Base-by-base conservation (phyloP, 1,140 invertebrate species). In the Oryctes rhinoceros region DNA sequence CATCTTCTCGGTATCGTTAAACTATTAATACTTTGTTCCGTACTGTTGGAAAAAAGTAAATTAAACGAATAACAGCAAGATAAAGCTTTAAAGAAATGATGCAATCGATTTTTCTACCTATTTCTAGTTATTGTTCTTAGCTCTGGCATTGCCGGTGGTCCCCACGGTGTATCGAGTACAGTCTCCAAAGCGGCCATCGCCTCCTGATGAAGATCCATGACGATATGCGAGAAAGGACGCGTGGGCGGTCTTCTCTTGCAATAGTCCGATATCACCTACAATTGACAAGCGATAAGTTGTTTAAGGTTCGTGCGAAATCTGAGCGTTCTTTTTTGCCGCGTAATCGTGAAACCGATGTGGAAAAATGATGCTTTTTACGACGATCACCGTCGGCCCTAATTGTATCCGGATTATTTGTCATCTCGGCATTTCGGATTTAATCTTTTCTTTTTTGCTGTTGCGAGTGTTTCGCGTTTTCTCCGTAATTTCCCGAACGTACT, bases 131-230 rank as follows among this genome's bases (percentile, higher is more conserved):
- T 80, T 35, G 85, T 83, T 76, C 82, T 80, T 30, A 86, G 74
- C 83, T 87, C 85, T 1, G 85, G 86, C 86, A 87, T 87, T 3
- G 86, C 86, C n/a, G 86, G 86, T 11, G 86, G 86, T 48, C 85
- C 85, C 85, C 86, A 87, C 13, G 84, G 83, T 2, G 85, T 83
- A 44, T 87, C 86, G 15, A 85, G 76, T 6, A 79, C 79, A 15
- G 83, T 30, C 81, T 87, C 86, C 11, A 87, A 47, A 13, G 81
- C 84, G 37, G 84, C 86, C 78, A 90, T 84, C 1, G 91, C 89
- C 81, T 91, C 90, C 35, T 89, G 88, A 79, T 91, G 90, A 85
- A 92, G 88, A 82, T 92, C 91, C 91, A 91, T 92, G 2, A 91
- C 89, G 15, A 91, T 90, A 82, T 91, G 91, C 0, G 90, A 91